Base-by-base conservation (phyloP, 2,797 vertebrate genomes). In the Hypotaenidia philippensis region DNA sequence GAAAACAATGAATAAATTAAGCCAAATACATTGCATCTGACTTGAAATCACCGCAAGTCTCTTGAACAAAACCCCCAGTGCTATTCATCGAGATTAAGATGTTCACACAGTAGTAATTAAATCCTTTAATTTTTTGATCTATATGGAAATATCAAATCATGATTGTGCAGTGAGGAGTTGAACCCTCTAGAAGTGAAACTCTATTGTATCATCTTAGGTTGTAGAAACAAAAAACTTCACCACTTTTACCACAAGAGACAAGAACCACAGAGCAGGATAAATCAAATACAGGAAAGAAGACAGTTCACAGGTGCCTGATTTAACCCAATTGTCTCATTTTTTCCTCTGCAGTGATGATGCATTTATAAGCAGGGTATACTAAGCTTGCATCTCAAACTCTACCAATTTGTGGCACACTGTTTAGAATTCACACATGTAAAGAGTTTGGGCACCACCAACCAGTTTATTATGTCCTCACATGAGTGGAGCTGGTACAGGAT, bases 1-100 rank as follows among this genome's bases (percentile, higher is more conserved):
- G 32, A 11, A 88, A 77, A 91, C 91, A 55, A 20, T 44, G 90
- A 90, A 94, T 60, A 55, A 95, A 84, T 74, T 87, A 79, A 75
- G 41, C 13, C 66, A 40, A 18, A 69, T 72, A 55, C n/a, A 83
- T 61, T 1, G 0, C 17, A 78, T 59, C 83, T 78, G 55, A 21
- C 20, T 81, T 81, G 41, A 83, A 77, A 71, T 49, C 1, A 5
- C 4, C 31, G 47, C 11, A 85, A 79, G 22, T 49, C 36, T 76
- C 56, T 49, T 40, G 22, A 40, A 40, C 16, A 7, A 50, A 66
- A 25, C 34, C 88, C 82, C 49, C 7, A 63, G 25, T 2, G 2
- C 34, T 68, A 26, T 27, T 90, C 20, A 69, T 34, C 40, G 49
- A 76, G 21, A 83, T 71, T 29, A 72, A n/a, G 27, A 61, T 1